Evolutionary conservation across 1,140 invertebrate species (phyloP).

Genomic region (Drosophila melanica): DNA sequence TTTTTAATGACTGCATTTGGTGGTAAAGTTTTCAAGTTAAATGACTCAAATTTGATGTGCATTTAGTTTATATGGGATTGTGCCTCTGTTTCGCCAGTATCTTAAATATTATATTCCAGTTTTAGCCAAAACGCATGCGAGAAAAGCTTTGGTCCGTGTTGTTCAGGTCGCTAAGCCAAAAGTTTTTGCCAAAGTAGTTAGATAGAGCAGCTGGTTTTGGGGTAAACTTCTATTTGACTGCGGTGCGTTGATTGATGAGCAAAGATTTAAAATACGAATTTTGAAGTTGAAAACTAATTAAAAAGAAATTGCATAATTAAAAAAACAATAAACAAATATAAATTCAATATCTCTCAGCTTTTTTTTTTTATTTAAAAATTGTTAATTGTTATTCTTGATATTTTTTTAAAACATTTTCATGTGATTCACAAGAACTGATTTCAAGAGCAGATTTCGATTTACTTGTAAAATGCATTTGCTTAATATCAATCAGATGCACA

Average conservation of each 20-base stretch:
- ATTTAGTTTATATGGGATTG: constrained; percentile 46
- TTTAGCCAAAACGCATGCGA: neutral
- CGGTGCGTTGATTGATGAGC: too few relatives aligned
- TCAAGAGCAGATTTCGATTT: too few relatives aligned
- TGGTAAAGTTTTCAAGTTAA: constrained; percentile 74
- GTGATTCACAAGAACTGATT: too few relatives aligned
- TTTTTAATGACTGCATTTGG: constrained; percentile 78
- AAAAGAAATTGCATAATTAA: too few relatives aligned
- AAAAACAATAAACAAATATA: too few relatives aligned
- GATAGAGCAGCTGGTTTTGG: too few relatives aligned
- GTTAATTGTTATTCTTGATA: too few relatives aligned
- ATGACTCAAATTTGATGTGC: constrained; percentile 77
- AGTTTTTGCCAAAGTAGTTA: neutral
- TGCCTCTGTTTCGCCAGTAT: neutral
- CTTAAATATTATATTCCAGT: constrained; percentile 19
- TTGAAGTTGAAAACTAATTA: too few relatives aligned
- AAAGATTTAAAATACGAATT: too few relatives aligned
- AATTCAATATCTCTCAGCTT: too few relatives aligned
- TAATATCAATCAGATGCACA: constrained; percentile 5
- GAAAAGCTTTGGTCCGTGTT: neutral
- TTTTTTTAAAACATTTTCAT: too few relatives aligned
- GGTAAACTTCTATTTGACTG: neutral
- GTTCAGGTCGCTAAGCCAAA: neutral
- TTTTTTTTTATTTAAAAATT: too few relatives aligned
- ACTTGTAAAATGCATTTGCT: neutral